A percentile compares a stretch with the other conserved stretches of the same genome.
These are phyloP conservation scores for Aldabrachelys gigantea DNA, from an alignment of 2,113 vertebrate genomes.

Conservation along the genomic window DNA sequence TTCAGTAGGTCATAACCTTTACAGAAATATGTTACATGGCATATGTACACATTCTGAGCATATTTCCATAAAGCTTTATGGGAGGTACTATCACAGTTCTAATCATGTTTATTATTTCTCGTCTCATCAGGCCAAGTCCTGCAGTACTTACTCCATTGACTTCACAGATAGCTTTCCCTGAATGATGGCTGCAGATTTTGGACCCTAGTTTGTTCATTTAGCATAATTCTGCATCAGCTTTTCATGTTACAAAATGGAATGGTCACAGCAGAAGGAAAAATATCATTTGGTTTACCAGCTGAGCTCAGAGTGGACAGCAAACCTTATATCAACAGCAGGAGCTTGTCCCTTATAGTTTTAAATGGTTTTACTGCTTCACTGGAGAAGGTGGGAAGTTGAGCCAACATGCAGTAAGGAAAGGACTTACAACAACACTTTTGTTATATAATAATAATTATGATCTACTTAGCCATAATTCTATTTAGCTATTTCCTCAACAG, in stretches of 20 bases:
- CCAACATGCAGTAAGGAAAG: background rate
- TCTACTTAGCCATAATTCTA: background rate
- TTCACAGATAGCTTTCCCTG: background rate
- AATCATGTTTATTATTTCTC: background rate
- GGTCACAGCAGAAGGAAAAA: accelerated
- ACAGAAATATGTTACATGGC: no score
- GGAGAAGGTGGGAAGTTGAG: background rate
- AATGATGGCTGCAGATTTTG: background rate
- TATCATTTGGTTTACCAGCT: background rate
- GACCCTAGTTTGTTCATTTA: background rate
- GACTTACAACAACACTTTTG: background rate
- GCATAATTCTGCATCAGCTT: accelerated
- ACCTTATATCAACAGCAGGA: background rate
- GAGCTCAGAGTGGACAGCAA: background rate
- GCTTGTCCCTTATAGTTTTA: background rate
- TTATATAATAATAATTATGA: background rate
- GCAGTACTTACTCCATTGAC: background rate
- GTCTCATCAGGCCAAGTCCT: background rate
- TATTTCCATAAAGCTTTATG: no score
- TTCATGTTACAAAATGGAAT: background rate
- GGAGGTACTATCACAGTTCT: no score
- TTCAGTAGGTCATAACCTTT: no score
- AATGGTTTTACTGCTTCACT: background rate
- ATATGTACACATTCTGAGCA: no score
- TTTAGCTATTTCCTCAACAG: background rate